Evolutionary conservation across 30 jellyfish, hydroid and myxozoan genomes (phyloP).

Genomic region (Mastigias papua): DNA sequence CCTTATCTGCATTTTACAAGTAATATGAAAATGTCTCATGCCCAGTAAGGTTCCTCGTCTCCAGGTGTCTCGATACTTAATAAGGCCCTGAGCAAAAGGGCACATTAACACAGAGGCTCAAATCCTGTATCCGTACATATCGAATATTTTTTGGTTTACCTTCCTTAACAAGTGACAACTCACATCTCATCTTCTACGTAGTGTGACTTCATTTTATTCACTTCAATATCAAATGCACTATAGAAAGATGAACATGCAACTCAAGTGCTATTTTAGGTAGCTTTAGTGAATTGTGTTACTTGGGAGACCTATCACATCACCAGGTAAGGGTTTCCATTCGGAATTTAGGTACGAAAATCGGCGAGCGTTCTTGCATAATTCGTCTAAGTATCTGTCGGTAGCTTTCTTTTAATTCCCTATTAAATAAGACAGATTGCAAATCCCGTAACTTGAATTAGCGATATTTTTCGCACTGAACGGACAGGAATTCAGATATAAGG

Average conservation of each 20-base stretch:
- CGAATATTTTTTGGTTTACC: too few relatives aligned
- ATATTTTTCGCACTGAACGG: constrained; percentile 63
- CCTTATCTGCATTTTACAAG: background rate
- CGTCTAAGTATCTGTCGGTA: constrained; percentile 60
- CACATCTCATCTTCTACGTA: too few relatives aligned
- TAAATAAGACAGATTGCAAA: constrained; percentile 65
- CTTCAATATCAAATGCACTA: too few relatives aligned
- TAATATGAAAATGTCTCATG: background rate
- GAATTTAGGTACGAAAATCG: constrained; percentile 25
- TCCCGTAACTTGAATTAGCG: constrained; percentile 71
- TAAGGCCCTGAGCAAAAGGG: too few relatives aligned
- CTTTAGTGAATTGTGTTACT: background rate
- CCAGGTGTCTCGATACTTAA: background rate
- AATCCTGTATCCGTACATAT: too few relatives aligned
- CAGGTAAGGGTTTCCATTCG: constrained; percentile 18
- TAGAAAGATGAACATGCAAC: too few relatives aligned
- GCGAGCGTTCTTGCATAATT: constrained; percentile 32
- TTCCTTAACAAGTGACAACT: too few relatives aligned
- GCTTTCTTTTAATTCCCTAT: constrained; percentile 49
- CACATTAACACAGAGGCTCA: too few relatives aligned
- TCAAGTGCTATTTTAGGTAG: too few relatives aligned
- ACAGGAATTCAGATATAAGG: constrained; percentile 70
- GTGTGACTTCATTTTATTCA: too few relatives aligned
- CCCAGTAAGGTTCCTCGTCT: background rate
- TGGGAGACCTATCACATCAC: background rate